Evolutionary conservation across 2,888 invertebrate species (phyloP), one percentile per base, ranked within the genome.

Genomic region (Gandaritis pyraliata): DNA sequence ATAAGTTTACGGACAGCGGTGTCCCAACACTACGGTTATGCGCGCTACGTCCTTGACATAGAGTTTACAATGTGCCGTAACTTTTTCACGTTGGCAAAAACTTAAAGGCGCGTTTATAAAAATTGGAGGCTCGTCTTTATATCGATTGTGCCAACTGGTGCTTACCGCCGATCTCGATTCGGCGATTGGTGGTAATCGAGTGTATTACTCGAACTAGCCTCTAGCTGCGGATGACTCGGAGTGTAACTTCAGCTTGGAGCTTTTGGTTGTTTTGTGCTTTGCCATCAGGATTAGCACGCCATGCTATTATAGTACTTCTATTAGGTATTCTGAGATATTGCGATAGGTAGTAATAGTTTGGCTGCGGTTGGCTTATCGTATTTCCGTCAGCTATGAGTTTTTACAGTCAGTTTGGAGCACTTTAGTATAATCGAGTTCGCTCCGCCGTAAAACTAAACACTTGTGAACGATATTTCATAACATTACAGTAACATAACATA

Each of bases 121-220:
- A 87, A 82, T 78, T 77, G 81, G 83, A 79, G 79, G 75, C 75
- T 81, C 79, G 83, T 85, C 82, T 83, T 76, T 62, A 71, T 89
- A 91, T 91, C 84, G 92, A 92, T 91, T 91, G 92, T 92, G 83
- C 91, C 92, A 90, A 85, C 87, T 86, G 80, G 92, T 90, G 90
- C 91, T 90, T 86, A 81, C 83, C 92, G 69, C 91, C 81, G 85
- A 86, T 89, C 89, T 85, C 82, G 82, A 89, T 87, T 86, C 80
- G 78, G 79, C 80, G 81, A 87, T 87, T 77, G 81, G 80, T 70
- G 68, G 82, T 74, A 82, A 87, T 88, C 83, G 83, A 88, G 80
- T 83, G 73, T 79, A 82, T 83, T 84, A 84, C 77, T 85, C 77
- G 78, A 76, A 73, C 72, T 71, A 73, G 68, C 64, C 70, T 75